Evolutionary conservation across 2,113 vertebrate species (phyloP), one percentile per base, ranked within the genome.

Genomic region (Felis catus): DNA sequence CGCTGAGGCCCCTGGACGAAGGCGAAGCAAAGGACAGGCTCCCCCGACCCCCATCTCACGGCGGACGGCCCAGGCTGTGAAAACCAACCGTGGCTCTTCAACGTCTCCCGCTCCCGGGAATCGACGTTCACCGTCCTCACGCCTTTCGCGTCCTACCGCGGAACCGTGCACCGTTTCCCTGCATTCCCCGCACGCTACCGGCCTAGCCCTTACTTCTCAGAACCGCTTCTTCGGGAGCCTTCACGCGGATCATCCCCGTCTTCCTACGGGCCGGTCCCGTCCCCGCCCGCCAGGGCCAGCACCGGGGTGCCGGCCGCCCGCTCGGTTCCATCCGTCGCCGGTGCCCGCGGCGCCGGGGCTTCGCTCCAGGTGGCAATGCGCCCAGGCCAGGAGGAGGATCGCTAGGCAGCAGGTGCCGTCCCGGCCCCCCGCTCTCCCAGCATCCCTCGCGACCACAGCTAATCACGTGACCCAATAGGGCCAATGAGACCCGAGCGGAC

Each of bases 11-110:
- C 79, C 45, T 27, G 73, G 19, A 41, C 31, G 10, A 74, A 76
- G 39, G 5, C 27, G 51, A 76, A 78, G 7, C 31, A 33, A 76
- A 78, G 7, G 31, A 39, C 39, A 36, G 41, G 25, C 36, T 27
- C 2, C 45, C 61, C 33, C 9, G 6, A 2, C 36, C 45, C 31
- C 7, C 3, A 2, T 16, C 14, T 83, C 51, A 8, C 33, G 0
- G 12, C 18, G 15, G 15, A 27, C 27, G 4, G 1, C 16, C 70
- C 68, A 53, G 8, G 63, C 39, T 23, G n/a, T 6, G 51, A 83
- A 31, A 19, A 11, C 3, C 19, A 7, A 7, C 55, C 4, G 0
- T 19, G 55, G 18, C 19, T 39, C 78, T 89, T 48, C 36, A 58
- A 25, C n/a, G 14, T 84, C 8, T 33, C 53, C 74, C 45, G 31